Percentiles rank a stretch among this genome's conserved stretches.
Evolutionary conservation across 2,113 vertebrate species (phyloP).

Genomic region (Stegastes partitus): DNA sequence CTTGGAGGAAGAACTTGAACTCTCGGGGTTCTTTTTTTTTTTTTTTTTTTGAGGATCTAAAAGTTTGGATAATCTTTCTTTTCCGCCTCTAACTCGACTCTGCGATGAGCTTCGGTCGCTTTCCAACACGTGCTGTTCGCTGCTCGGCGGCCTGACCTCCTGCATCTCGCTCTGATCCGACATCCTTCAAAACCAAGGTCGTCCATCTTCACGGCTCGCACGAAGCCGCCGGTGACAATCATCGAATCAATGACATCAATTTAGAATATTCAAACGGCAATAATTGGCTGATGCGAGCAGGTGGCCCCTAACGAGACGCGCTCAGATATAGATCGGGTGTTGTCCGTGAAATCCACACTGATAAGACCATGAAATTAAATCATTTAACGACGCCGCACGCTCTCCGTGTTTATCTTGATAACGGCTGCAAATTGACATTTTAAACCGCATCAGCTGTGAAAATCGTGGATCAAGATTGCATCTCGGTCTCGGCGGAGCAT

Average conservation of each 20-base stretch:
- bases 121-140: constrained; percentile 33
- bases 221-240: constrained; percentile 6
- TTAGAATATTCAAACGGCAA: constrained; percentile 43
- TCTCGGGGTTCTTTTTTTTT: constrained; percentile 21
- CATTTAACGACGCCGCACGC: constrained; percentile 30
- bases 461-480: constrained; percentile 52
- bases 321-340: constrained; percentile 58
- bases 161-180: neutral
- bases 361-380: constrained; percentile 71
- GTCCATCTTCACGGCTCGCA: constrained; percentile 47
- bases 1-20: constrained; percentile 9
- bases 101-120: too few relatives aligned
- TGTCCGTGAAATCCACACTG: constrained; percentile 58
- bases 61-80: neutral
- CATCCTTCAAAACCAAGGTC: constrained; percentile 48
- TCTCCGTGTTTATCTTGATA: constrained; percentile 62
- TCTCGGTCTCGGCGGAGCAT: constrained; percentile 33
- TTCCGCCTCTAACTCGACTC: too few relatives aligned
- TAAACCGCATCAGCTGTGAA: constrained; percentile 51
- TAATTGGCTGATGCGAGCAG: constrained; percentile 29
- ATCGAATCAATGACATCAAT: constrained; percentile 64
- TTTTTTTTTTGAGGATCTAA: neutral
- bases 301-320: constrained; percentile 21
- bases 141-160: constrained; percentile 22
- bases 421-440: constrained; percentile 67